A percentile compares a stretch with the other conserved stretches of the same genome.
These are phyloP conservation scores for Sapayoa aenigma DNA, from an alignment of 2,113 vertebrate genomes.

Conservation along the genomic window DNA sequence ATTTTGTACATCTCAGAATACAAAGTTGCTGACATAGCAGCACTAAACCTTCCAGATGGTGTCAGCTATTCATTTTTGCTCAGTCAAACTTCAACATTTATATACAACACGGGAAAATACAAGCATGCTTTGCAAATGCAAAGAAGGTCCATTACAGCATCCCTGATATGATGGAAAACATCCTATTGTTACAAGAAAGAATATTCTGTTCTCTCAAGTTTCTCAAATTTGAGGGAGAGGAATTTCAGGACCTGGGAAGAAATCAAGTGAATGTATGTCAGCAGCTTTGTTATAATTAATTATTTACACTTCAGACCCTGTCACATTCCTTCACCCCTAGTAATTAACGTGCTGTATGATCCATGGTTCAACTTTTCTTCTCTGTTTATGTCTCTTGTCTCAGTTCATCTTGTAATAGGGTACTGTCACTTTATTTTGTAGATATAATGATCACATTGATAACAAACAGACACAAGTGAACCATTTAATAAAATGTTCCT, in stretches of 20 bases:
- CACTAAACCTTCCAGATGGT: neutral
- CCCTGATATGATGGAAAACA: neutral
- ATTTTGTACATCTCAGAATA: neutral
- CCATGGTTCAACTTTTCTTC: neutral
- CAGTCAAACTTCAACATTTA: neutral
- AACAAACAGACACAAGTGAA: neutral
- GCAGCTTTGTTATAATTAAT: neutral
- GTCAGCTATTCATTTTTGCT: neutral
- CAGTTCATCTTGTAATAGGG: neutral
- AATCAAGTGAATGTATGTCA: neutral
- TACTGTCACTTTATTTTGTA: neutral
- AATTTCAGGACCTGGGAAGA: neutral
- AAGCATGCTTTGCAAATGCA: neutral
- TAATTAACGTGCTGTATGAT: neutral
- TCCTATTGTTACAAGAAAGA: neutral
- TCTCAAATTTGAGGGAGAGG: neutral
- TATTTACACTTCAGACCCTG: neutral
- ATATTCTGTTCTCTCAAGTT: neutral
- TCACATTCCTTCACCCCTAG: neutral
- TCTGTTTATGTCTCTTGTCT: neutral
- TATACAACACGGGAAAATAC: neutral
- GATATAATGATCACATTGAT: neutral
- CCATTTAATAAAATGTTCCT: neutral
- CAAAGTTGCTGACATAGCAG: neutral
- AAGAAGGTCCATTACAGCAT: neutral